Conservation (phyloP, 2,888 invertebrate genomes). For the Steinernema hermaphroditum region DNA sequence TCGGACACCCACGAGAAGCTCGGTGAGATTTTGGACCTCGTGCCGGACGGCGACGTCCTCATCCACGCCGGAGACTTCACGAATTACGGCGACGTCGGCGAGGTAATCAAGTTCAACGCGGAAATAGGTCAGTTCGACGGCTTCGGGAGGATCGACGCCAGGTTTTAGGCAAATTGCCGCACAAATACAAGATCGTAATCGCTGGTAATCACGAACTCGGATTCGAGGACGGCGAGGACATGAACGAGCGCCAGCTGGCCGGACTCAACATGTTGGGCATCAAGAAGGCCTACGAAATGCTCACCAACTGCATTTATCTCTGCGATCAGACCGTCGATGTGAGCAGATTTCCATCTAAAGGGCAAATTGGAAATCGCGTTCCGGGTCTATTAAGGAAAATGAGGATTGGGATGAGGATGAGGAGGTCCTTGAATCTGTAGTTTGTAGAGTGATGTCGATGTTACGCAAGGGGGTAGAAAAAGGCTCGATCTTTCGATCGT, state of each 20-base stretch:
- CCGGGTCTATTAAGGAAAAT: too few relatives aligned
- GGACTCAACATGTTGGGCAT: slow-evolving; percentile 63
- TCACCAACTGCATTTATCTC: slow-evolving; percentile 63
- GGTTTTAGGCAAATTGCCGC: slow-evolving; percentile 50
- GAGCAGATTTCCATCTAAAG: slow-evolving; percentile 12
- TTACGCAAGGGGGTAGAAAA: too few relatives aligned
- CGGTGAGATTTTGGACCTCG: slow-evolving; percentile 44
- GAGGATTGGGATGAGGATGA: too few relatives aligned
- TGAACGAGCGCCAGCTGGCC: slow-evolving; percentile 47
- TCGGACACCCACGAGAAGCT: slow-evolving; percentile 65
- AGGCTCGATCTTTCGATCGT: too few relatives aligned
- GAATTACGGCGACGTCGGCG: slow-evolving; percentile 62
- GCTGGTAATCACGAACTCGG: slow-evolving; percentile 83
- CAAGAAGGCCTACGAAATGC: slow-evolving; percentile 62
- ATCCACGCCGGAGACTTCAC: slow-evolving; percentile 66
- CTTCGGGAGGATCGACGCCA: background rate
- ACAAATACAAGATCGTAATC: slow-evolving; percentile 71
- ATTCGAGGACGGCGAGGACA: slow-evolving; percentile 72
- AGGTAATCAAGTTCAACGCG: slow-evolving; percentile 65
- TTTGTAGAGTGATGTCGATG: too few relatives aligned
- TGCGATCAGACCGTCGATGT: slow-evolving; percentile 60
- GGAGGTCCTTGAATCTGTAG: too few relatives aligned
- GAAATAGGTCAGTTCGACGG: slow-evolving; percentile 60
- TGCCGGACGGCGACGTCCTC: slow-evolving; percentile 55
- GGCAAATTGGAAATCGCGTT: too few relatives aligned